Evolutionary conservation across 92 coral and sea anemone genomes (phyloP), one percentile per base, ranked within the genome.

Genomic region (Parazoanthus atlanticus): DNA sequence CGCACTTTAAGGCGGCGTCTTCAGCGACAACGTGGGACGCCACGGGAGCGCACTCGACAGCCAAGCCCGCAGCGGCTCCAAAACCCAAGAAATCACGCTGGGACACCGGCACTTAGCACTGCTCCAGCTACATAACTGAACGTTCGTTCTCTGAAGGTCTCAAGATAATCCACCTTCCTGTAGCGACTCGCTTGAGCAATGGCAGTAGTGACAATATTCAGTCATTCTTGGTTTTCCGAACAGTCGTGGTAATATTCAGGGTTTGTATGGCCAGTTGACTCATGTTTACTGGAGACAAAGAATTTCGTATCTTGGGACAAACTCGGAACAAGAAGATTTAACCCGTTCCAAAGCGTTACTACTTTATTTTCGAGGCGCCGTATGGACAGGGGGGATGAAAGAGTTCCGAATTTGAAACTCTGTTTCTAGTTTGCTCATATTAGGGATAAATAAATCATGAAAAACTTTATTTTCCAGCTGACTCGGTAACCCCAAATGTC

Each of bases 21-120:
- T 95, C 99, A 34, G 89, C 96, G 31, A 93, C 93, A 65, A 88
- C 93, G 5, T 97, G 99, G 99, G 99, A 97, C 89, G 94, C 98
- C 17, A 91, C 88, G 28, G 93, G 93, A 67, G 91, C 91, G 10
- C 97, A 94, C 72, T 93, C 95, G n/a, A 92, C 92, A 1, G 95
- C 92, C 46, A 97, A 93, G 81, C 95, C 95, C 23, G 90, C 92
- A 30, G 96, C 96, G 65, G 93, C 91, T 38, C 95, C 94, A 54
- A 93, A 89, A 80, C 85, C 93, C 28, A 97, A 97, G 79, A 97
- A 97, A 52, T 87, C 99, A 33, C 96, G 99, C 82, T 97, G 99
- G 99, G 98, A 95, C 81, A 94, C 98, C 11, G 98, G 91, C 1
- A 77, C 93, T 74, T 86, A 46, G 69, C 32, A 5, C 69, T 61